These are phyloP conservation scores for Cinclus cinclus DNA, from an alignment of 2,113 vertebrate species.

Conservation along the genomic window DNA sequence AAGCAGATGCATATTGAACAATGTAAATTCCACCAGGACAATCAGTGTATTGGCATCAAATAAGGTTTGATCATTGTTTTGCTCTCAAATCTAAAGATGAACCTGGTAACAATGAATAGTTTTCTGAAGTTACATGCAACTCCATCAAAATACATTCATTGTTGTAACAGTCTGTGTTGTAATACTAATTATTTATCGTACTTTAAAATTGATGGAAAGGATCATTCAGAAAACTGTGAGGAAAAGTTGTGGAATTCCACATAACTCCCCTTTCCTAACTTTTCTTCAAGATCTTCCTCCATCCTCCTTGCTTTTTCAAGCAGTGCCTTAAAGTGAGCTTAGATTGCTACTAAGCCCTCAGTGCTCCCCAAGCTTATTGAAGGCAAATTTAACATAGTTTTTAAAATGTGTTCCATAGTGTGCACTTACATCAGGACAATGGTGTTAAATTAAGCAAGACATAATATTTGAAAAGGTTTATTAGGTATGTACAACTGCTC, in stretches of 20 bases:
- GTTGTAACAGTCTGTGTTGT: background rate
- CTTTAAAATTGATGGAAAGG: background rate
- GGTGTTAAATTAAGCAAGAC: background rate
- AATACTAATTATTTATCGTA: background rate
- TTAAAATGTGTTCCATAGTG: background rate
- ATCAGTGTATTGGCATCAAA: background rate
- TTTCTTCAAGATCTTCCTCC: background rate
- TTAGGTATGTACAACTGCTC: background rate
- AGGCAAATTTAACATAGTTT: background rate
- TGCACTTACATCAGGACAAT: constrained; percentile 5
- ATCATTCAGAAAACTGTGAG: background rate
- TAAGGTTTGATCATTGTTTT: background rate
- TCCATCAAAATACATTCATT: background rate
- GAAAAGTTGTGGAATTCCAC: background rate
- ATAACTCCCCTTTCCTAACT: background rate
- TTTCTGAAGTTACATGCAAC: background rate
- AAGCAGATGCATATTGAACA: background rate
- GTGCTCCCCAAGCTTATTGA: background rate
- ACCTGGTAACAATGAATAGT: background rate
- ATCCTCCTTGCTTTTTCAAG: background rate
- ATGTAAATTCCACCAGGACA: background rate
- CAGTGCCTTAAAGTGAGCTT: background rate
- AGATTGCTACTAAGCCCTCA: background rate
- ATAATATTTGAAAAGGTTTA: background rate
- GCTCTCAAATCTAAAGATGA: background rate